Base-by-base conservation (phyloP, 1,140 invertebrate genomes). In the Drosophila teissieri region DNA sequence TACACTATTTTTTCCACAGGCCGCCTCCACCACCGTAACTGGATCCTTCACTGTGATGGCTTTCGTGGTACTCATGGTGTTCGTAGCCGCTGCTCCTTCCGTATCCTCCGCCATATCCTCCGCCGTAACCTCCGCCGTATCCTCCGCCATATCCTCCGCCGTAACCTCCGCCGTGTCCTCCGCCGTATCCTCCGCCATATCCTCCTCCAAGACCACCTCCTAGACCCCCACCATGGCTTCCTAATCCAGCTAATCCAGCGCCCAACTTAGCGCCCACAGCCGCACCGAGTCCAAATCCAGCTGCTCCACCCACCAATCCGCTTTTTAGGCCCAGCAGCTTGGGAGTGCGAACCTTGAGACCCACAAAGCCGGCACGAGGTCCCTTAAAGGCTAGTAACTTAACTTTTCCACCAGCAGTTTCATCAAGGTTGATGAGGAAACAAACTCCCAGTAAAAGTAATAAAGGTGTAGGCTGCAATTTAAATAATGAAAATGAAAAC, bases 311-410 rank as follows among this genome's bases (percentile, higher is more conserved):
- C 12, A 63, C 61, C 8, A 90, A 68, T 5, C 57, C 77, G 40
- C 76, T 72, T 40, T 91, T 91, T 0, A 91, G 70, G 0, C 83
- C 89, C 34, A 91, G 46, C 10, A 91, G 14, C 31, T 90, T 90
- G 0, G 89, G 80, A 2, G 69, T 56, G 14, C 80, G 78, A 7
- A 57, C 83, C 65, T 91, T 91, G 10, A 91, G 31, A 2, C 64
- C 75, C 14, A 88, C 64, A 53, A 91, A 91, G 1, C 83, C 89
- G 5, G 34, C 78, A 24, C 52, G 74, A 7, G 89, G 89, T n/a
- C 89, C 80, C 22, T 91, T 91, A n/a, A 89, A 82, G 4, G 74
- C 89, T 10, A 91, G 22, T 1, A 91, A 44, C 17, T 91, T 91
- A 0, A 91, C 3, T 69, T 91, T 91, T 1, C 80, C 83, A 1